A percentile compares a stretch with the other conserved stretches of the same genome.
These are phyloP conservation scores for Tricholaema leucomelas DNA, from an alignment of 2,113 vertebrate species.

Conservation along the genomic window DNA sequence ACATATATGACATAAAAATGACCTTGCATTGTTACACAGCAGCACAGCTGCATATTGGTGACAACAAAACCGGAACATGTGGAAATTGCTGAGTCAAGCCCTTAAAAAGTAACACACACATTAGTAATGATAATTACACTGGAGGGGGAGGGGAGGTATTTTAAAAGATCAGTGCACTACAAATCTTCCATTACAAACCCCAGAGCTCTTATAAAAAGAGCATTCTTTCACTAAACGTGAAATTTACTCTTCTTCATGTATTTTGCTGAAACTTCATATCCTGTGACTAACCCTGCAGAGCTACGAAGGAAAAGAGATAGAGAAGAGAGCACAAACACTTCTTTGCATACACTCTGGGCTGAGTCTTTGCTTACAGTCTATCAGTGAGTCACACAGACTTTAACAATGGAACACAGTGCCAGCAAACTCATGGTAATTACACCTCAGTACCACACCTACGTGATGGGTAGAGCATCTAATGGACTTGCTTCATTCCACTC, in stretches of 20 bases:
- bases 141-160: not conserved
- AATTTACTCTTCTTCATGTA: not conserved
- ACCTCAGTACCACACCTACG: no score
- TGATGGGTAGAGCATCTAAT: no score
- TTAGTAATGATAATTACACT: constrained; percentile 37
- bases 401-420: not conserved
- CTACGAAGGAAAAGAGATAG: not conserved
- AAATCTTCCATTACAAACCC: not conserved
- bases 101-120: constrained; percentile 15
- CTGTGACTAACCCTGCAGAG: not conserved
- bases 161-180: not conserved
- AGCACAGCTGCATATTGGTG: not conserved
- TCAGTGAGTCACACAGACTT: rapidly evolving
- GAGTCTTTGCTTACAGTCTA: not conserved
- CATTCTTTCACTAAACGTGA: not conserved
- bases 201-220: not conserved
- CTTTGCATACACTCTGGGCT: not conserved
- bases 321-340: not conserved
- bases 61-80: not conserved
- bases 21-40: constrained; percentile 58
- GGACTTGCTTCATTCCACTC: not conserved
- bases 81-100: constrained; percentile 28
- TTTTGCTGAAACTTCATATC: not conserved
- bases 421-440: no score
- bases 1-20: constrained; percentile 3